phyloP scores from a whole-genome alignment of 2,888 invertebrate species.

The Yponomeuta evonymella region DNA sequence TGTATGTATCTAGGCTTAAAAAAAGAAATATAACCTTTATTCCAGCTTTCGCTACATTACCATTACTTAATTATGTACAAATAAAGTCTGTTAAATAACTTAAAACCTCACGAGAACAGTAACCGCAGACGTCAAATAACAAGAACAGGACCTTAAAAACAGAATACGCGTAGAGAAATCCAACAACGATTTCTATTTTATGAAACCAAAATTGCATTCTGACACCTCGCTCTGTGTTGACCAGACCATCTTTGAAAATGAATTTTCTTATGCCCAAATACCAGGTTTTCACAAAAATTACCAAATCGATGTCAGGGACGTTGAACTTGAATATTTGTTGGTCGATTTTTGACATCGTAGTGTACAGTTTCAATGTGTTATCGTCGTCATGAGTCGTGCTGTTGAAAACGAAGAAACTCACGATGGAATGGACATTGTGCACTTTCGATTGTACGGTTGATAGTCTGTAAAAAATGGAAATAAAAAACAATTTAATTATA shows the following conservation, averaged over 20 bases:
- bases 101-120: background rate
- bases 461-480: conserved; percentile 7
- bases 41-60: too few species aligned
- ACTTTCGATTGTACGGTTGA: conserved; percentile 19
- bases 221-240: conserved; percentile 18
- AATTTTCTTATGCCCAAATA: conserved; percentile 21
- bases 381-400: conserved; percentile 19
- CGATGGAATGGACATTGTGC: conserved; percentile 17
- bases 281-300: conserved; percentile 18
- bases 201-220: conserved; percentile 19
- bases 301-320: conserved; percentile 16
- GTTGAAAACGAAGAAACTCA: conserved; percentile 19
- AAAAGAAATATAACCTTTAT: too few species aligned
- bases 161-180: background rate
- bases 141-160: background rate
- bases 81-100: background rate
- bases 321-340: conserved; percentile 22
- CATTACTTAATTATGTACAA: background rate
- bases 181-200: background rate
- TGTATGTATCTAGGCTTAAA: too few species aligned
- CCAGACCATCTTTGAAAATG: conserved; percentile 22
- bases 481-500: too few species aligned
- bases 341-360: conserved; percentile 17
- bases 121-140: background rate
- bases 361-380: conserved; percentile 15